Evolutionary conservation across 2,113 vertebrate species (phyloP).

Genomic region (Zapus hudsonius): DNA sequence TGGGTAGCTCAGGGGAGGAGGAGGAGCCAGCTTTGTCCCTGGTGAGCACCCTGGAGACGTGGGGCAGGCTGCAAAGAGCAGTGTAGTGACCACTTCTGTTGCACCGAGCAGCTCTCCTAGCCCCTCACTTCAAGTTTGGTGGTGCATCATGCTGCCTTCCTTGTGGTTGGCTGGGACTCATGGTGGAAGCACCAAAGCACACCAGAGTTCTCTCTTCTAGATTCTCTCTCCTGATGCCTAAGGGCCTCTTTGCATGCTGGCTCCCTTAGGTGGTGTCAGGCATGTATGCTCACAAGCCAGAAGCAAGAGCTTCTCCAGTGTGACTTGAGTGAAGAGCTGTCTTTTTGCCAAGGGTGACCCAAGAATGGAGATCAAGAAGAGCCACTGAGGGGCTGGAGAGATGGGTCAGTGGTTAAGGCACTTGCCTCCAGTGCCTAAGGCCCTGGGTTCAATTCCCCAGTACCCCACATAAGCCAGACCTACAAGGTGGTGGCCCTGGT

Average conservation of each 20-base stretch:
- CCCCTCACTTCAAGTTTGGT: accelerated
- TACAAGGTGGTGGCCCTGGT: too few relatives aligned
- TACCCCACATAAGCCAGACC: too few relatives aligned
- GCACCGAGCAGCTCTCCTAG: neutral
- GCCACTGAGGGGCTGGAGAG: neutral
- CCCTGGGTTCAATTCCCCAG: too few relatives aligned
- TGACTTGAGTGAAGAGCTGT: neutral
- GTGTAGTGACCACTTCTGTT: accelerated
- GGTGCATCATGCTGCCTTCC: accelerated
- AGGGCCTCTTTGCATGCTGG: neutral
- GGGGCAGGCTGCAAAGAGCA: neutral
- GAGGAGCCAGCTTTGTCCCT: neutral
- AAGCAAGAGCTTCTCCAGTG: neutral
- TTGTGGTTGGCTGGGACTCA: neutral
- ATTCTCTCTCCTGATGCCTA: neutral
- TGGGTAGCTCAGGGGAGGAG: neutral
- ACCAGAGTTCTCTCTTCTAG: accelerated
- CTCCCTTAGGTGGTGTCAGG: too few relatives aligned
- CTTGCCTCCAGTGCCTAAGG: too few relatives aligned
- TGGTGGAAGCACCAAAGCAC: neutral
- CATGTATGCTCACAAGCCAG: neutral
- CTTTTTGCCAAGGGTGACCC: neutral
- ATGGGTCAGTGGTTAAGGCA: too few relatives aligned
- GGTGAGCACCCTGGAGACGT: neutral
- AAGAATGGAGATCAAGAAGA: neutral